These are phyloP conservation scores for Ophiodon elongatus DNA, from an alignment of 2,113 vertebrate species.

Conservation along the genomic window DNA sequence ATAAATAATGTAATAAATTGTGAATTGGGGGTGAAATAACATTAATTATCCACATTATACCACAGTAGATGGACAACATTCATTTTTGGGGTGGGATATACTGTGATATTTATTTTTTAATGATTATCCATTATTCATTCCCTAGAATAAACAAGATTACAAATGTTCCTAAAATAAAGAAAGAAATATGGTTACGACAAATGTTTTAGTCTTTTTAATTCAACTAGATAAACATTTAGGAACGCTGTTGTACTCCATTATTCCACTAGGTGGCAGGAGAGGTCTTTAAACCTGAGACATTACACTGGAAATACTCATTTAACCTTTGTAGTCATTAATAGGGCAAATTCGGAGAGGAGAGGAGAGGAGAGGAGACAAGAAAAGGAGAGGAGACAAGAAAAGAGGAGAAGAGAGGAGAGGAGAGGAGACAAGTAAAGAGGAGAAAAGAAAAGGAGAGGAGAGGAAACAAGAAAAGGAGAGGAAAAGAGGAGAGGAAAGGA, in stretches of 20 bases:
- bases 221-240: not conserved
- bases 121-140: not conserved
- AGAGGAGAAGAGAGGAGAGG: not conserved
- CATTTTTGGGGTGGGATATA: not conserved
- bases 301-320: not conserved
- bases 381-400: too few relatives aligned
- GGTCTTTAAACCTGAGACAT: not conserved
- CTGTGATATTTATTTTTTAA: not conserved
- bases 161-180: not conserved
- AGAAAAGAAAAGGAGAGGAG: not conserved
- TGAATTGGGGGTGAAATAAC: not conserved
- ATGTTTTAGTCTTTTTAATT: not conserved
- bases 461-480: not conserved
- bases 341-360: not conserved
- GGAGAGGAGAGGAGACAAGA: not conserved
- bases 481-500: not conserved
- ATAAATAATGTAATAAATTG: not conserved
- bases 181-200: not conserved
- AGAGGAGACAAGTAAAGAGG: not conserved
- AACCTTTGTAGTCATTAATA: not conserved
- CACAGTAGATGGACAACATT: not conserved
- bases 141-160: too few relatives aligned
- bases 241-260: not conserved
- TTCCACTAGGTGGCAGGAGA: conserved; percentile 46
- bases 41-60: not conserved